phyloP scores from a whole-genome alignment of 2,797 vertebrate species.

The Cynopterus sphinx region DNA sequence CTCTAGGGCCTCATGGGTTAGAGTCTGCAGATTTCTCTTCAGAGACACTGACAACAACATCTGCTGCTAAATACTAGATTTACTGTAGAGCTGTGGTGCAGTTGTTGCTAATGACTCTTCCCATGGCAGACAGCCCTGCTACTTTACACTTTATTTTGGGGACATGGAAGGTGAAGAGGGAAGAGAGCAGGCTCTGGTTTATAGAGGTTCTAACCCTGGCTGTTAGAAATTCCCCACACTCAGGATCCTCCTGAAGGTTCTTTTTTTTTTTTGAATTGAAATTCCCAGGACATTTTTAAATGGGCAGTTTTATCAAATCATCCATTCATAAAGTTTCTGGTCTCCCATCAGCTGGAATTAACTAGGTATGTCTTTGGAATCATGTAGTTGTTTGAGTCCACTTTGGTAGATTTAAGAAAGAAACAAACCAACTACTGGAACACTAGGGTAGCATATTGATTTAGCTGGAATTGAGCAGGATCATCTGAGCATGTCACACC shows the following conservation, averaged over 20 bases:
- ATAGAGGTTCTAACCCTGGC: no score
- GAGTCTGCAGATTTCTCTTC: background rate
- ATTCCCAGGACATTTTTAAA: constrained; percentile 55
- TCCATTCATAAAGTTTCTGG: constrained; percentile 64
- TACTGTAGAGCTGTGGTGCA: background rate
- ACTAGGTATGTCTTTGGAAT: background rate
- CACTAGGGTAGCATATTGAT: background rate
- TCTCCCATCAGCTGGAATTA: background rate
- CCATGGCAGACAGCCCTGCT: no score
- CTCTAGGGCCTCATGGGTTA: background rate
- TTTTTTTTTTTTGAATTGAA: constrained; percentile 23
- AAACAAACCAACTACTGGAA: background rate
- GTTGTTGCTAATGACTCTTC: fast-evolving
- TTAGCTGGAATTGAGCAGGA: background rate
- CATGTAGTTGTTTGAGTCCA: background rate
- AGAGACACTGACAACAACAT: background rate
- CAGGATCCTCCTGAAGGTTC: background rate
- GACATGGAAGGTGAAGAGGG: background rate
- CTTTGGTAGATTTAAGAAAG: background rate
- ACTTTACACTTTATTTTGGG: background rate
- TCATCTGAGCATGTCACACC: background rate
- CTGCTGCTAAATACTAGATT: background rate
- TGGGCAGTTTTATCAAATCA: constrained; percentile 75
- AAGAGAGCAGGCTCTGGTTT: background rate
- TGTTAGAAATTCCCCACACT: background rate